Evolutionary conservation across 2,113 vertebrate species (phyloP).

Genomic region (Erpornis zantholeuca): DNA sequence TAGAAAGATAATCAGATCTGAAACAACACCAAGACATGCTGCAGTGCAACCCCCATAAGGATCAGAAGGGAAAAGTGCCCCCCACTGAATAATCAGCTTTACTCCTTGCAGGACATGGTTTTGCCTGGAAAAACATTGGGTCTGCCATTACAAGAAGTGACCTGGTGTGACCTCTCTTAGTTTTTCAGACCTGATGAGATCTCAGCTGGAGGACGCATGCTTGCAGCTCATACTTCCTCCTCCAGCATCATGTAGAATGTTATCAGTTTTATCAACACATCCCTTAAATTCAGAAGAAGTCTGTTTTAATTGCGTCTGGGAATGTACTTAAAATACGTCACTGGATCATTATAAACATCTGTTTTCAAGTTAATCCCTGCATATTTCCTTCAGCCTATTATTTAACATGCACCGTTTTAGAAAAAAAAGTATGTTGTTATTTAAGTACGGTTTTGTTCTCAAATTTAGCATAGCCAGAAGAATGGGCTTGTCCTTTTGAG

Average conservation of each 20-base stretch:
- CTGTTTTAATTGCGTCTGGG: slow-evolving; percentile 35
- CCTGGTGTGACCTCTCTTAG: background rate
- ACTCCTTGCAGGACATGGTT: background rate
- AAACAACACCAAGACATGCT: background rate
- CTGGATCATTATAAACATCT: slow-evolving; percentile 24
- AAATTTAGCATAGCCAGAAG: slow-evolving; percentile 6
- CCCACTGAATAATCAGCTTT: background rate
- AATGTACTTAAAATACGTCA: slow-evolving; percentile 41
- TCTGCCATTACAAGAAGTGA: background rate
- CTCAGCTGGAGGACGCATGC: slow-evolving; percentile 2
- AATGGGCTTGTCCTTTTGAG: background rate
- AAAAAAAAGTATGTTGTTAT: background rate
- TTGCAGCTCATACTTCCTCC: slow-evolving; percentile 28
- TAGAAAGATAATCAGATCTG: background rate
- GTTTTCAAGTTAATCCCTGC: slow-evolving; percentile 25
- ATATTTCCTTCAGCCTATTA: slow-evolving; percentile 41
- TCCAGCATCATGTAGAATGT: slow-evolving; percentile 36
- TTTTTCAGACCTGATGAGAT: slow-evolving; percentile 14
- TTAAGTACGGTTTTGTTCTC: slow-evolving; percentile 10
- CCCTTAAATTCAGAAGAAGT: slow-evolving; percentile 33
- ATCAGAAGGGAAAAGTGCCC: background rate
- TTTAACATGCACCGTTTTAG: background rate
- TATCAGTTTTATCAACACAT: slow-evolving; percentile 56
- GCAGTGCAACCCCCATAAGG: background rate
- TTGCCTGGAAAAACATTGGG: background rate